These are phyloP conservation scores for Semaprochilodus insignis DNA, from an alignment of 2,797 vertebrate genomes.

Conservation along the genomic window DNA sequence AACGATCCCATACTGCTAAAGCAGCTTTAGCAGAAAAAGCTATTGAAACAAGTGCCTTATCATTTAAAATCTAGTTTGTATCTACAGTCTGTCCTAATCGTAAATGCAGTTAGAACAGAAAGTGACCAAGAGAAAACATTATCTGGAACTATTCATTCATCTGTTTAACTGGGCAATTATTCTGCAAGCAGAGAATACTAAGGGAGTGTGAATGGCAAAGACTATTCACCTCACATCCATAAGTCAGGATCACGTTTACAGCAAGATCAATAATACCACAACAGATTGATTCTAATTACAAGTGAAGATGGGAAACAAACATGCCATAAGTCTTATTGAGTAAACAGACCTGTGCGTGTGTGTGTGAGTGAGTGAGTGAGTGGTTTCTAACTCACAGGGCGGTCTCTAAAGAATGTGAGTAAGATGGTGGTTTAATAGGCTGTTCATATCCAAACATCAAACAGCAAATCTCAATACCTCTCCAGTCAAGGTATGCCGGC, in stretches of 20 bases:
- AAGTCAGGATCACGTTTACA: constrained; percentile 41
- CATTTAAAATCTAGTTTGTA: neutral
- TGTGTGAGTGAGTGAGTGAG: neutral
- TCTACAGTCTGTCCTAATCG: neutral
- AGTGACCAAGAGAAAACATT: neutral
- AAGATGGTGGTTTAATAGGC: neutral
- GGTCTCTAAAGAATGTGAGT: neutral
- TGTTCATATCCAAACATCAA: neutral
- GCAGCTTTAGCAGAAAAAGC: neutral
- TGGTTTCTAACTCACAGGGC: neutral
- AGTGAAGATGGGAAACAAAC: constrained; percentile 30
- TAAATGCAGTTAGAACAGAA: neutral
- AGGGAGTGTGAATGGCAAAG: neutral
- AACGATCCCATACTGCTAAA: neutral
- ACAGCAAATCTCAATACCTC: neutral
- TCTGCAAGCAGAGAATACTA: neutral
- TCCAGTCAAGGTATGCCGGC: neutral
- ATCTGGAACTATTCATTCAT: neutral
- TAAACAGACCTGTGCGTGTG: neutral
- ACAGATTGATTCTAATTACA: constrained; percentile 45
- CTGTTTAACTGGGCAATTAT: constrained; percentile 18
- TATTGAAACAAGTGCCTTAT: neutral
- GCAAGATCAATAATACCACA: constrained; percentile 47
- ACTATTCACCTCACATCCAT: constrained; percentile 28
- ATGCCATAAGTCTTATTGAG: constrained; percentile 1